phyloP scores from a whole-genome alignment of 2,113 vertebrate genomes.

The Stictonetta naevosa region DNA sequence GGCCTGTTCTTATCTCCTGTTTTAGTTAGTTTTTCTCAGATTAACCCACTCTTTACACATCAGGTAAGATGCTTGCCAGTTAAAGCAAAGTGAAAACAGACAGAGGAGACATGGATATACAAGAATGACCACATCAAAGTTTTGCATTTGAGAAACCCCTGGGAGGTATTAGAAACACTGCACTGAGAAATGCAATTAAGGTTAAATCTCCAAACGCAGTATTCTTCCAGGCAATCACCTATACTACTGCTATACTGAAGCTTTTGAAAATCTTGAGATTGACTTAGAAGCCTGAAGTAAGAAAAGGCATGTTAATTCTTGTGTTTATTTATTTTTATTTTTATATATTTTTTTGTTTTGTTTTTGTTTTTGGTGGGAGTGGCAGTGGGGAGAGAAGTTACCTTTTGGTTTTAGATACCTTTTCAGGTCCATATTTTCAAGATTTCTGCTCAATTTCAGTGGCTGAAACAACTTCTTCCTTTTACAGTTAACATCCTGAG shows the following conservation, averaged over 20 bases:
- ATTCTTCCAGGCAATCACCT: not conserved
- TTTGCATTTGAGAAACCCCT: not conserved
- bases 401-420: not conserved
- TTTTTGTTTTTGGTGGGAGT: fast-evolving
- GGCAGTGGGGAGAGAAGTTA: fast-evolving
- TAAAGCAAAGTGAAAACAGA: not conserved
- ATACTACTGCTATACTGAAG: not conserved
- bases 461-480: not conserved
- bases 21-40: not conserved
- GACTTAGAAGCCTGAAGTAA: not conserved
- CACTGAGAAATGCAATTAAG: not conserved
- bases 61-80: not conserved
- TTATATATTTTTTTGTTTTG: too few species aligned
- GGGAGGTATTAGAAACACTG: not conserved
- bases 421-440: not conserved
- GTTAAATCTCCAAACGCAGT: not conserved
- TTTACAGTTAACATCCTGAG: too few species aligned
- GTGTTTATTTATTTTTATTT: not conserved
- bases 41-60: not conserved
- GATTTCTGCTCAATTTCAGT: not conserved
- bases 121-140: not conserved
- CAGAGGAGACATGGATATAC: fast-evolving
- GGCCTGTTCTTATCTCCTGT: not conserved
- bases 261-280: not conserved
- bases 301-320: not conserved